Percentiles rank a stretch among this genome's conserved stretches.
phyloP scores from a whole-genome alignment of 2,113 vertebrate genomes.

The Ardeotis arabs region DNA sequence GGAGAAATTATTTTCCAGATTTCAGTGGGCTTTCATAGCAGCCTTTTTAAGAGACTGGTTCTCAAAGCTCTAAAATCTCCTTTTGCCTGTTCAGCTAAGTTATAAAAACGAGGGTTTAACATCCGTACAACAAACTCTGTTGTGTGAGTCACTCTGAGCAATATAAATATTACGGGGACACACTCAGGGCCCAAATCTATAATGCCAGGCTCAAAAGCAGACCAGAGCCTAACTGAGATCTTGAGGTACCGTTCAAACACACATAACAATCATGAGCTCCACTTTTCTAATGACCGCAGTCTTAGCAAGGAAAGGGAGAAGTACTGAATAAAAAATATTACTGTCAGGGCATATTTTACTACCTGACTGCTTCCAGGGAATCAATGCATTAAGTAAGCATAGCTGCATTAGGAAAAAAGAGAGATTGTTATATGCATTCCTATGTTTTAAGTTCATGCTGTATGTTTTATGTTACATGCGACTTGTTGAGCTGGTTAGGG shows the following conservation, averaged over 20 bases:
- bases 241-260: neutral
- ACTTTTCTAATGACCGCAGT: neutral
- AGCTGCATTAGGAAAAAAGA: neutral
- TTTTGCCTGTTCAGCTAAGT: neutral
- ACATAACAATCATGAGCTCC: neutral
- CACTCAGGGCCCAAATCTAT: neutral
- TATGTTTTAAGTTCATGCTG: slow-evolving; percentile 13
- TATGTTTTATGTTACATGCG: slow-evolving; percentile 11
- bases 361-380: slow-evolving; percentile 21
- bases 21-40: neutral
- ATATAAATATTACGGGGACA: neutral
- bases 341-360: neutral
- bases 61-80: neutral
- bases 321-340: neutral
- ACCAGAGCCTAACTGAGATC: neutral
- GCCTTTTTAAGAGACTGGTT: neutral
- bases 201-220: neutral
- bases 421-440: neutral
- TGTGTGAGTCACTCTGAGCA: neutral
- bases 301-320: neutral
- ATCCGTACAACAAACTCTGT: neutral
- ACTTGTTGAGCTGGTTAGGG: slow-evolving; percentile 30
- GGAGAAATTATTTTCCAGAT: neutral
- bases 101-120: neutral
- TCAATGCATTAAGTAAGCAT: slow-evolving; percentile 25